phyloP scores from a whole-genome alignment of 2,113 vertebrate species.

The Myotis lucifugus region DNA sequence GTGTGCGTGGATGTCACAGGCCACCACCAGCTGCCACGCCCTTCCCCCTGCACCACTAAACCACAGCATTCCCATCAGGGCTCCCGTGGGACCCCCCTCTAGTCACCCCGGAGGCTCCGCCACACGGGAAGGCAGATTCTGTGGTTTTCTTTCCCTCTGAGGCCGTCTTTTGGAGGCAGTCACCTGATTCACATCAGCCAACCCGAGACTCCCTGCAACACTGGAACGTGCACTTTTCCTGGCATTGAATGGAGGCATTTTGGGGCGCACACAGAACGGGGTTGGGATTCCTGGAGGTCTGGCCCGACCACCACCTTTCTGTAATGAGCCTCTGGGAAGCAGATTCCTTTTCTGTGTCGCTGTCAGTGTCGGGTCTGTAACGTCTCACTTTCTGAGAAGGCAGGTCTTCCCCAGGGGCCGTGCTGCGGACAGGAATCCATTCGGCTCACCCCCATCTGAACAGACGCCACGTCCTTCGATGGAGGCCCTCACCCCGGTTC shows the following conservation, averaged over 20 bases:
- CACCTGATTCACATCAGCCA: slow-evolving; percentile 73
- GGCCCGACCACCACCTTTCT: slow-evolving; percentile 80
- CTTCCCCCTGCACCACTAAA: not conserved
- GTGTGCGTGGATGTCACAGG: rapidly evolving
- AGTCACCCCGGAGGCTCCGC: not conserved
- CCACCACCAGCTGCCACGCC: rapidly evolving
- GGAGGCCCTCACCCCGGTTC: slow-evolving; percentile 34
- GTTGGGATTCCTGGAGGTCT: slow-evolving; percentile 81
- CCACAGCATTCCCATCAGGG: not conserved
- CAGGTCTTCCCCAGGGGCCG: not conserved
- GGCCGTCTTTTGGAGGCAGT: not conserved
- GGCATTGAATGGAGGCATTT: slow-evolving; percentile 77
- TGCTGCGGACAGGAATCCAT: slow-evolving; percentile 38
- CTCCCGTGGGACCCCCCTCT: not conserved
- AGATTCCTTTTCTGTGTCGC: slow-evolving; percentile 24
- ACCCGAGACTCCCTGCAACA: slow-evolving; percentile 35
- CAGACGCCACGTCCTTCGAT: not conserved
- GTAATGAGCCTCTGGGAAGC: slow-evolving; percentile 79
- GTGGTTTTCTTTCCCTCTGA: slow-evolving; percentile 24
- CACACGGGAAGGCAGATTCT: not conserved
- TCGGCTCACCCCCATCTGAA: slow-evolving; percentile 58
- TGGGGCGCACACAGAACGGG: slow-evolving; percentile 79
- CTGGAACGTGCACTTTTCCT: slow-evolving; percentile 79
- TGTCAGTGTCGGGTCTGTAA: slow-evolving; percentile 61
- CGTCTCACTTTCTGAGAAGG: slow-evolving; percentile 66